Base-by-base conservation (phyloP, 1,140 invertebrate species). In the Babylonia areolata region DNA sequence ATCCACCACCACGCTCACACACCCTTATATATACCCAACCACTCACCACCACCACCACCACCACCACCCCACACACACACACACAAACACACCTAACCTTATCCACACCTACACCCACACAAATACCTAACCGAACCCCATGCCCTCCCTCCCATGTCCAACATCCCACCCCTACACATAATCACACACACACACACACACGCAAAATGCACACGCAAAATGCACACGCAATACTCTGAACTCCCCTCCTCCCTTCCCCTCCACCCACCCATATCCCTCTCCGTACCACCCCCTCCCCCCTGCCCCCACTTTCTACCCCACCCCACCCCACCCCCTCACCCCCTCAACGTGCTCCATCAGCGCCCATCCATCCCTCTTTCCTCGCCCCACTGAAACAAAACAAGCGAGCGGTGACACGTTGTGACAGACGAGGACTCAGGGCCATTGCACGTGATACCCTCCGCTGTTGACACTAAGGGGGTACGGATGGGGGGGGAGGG, bases 51-150 rank as follows among this genome's bases (percentile, higher is more conserved):
- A n/a, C n/a, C n/a, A 77, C 33, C 73, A 77, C 33, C 12, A 9
- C 6, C 39, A 77, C 73, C 12, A 12, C 12, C 73, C 17, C 73
- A 77, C 73, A 77, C 73, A 77, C 75, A 77, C 75, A 77, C 75
- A 77, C 75, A 77, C 75, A 77, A n/a, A 77, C 75, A 77, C 35
- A 6, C 5, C 0, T 5, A 77, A n/a, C 33, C 75, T 35, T 33
- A 35, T 33, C 11, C 35, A 12, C 75, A 77, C 33, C 11, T 33
- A 77, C 75, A 77, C 75, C 33, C 75, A 77, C 15, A 77, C 75
- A 31, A 37, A 51, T 51, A 17, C 46, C 9, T 51, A 51, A n/a
- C n/a, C n/a, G n/a, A n/a, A n/a, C n/a, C 42, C 5, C 42, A 46
- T 15, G 15, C 42, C 5, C 42, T 6, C 42, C 5, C 42, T 6